Evolutionary conservation across 1,140 invertebrate genomes (phyloP).

Genomic region (Psix sp.): DNA sequence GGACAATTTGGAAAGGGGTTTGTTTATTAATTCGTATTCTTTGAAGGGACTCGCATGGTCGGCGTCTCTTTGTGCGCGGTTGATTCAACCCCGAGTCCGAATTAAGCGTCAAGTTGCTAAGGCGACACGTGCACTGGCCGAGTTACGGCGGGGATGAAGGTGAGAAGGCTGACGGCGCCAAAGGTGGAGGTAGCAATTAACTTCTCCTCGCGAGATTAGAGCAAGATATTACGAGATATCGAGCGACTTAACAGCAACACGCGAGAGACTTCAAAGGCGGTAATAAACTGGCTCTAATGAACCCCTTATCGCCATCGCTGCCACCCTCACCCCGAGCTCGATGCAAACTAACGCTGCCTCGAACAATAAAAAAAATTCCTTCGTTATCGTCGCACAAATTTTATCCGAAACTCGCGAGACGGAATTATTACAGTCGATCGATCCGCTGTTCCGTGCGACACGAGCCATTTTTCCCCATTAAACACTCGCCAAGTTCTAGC

Average conservation of each 20-base stretch:
- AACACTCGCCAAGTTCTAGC: no score
- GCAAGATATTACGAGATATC: conserved; percentile 78
- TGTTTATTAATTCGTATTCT: conserved; percentile 40
- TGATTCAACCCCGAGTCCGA: conserved; percentile 55
- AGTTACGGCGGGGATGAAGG: conserved; percentile 59
- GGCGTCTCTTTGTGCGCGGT: conserved; percentile 50
- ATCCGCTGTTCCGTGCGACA: conserved; percentile 47
- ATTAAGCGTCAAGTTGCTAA: conserved; percentile 69
- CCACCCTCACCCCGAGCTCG: conserved; percentile 61
- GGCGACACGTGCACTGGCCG: conserved; percentile 65
- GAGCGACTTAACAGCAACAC: conserved; percentile 78
- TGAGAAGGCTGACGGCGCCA: conserved; percentile 61
- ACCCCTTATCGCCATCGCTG: conserved; percentile 76
- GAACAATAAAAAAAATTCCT: conserved; percentile 32
- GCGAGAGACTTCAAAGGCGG: conserved; percentile 78
- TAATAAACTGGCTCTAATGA: conserved; percentile 78
- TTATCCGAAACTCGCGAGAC: conserved; percentile 53
- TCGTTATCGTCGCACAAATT: conserved; percentile 16
- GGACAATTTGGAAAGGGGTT: conserved; percentile 28
- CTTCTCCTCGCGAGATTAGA: conserved; percentile 77
- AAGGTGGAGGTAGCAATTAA: conserved; percentile 76
- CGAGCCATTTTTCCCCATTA: conserved; percentile 18
- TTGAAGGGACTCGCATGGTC: conserved; percentile 25
- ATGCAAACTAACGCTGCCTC: conserved; percentile 39
- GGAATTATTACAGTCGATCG: conserved; percentile 53